phyloP scores from a whole-genome alignment of 2,113 vertebrate species.

The Cheilinus undulatus region DNA sequence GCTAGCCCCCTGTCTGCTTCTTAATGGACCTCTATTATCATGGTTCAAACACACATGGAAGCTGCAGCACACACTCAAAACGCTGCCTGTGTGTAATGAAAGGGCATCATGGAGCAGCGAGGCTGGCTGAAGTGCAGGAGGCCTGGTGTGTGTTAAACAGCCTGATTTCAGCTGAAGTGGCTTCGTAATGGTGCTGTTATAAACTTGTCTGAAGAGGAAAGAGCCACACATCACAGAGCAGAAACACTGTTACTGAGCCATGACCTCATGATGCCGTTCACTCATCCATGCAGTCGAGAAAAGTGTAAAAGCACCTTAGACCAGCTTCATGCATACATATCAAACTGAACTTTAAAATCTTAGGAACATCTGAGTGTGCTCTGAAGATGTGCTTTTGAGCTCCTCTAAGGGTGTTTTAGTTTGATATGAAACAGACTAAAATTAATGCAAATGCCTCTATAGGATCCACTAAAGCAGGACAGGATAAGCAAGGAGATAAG shows the following conservation, averaged over 20 bases:
- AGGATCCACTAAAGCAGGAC: no score
- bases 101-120: constrained; percentile 49
- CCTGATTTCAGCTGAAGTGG: constrained; percentile 63
- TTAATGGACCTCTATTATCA: constrained; percentile 71
- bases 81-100: constrained; percentile 44
- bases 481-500: no score
- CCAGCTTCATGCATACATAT: no score
- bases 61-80: constrained; percentile 18
- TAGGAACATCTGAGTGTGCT: no score
- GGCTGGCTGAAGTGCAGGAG: constrained; percentile 53
- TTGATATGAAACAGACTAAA: no score
- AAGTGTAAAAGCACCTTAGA: no score
- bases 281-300: not conserved
- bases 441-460: no score
- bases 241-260: constrained; percentile 10
- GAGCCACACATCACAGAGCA: constrained; percentile 1
- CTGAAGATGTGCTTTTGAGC: no score
- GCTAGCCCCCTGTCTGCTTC: constrained; percentile 39
- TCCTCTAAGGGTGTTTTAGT: no score
- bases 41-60: constrained; percentile 53
- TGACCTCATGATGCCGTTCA: not conserved
- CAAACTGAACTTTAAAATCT: no score
- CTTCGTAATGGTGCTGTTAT: constrained; percentile 38
- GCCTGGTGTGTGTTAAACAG: constrained; percentile 53
- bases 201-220: constrained; percentile 48